A percentile compares a stretch with the other conserved stretches of the same genome.
Evolutionary conservation across 2,113 vertebrate genomes (phyloP).

Genomic region (Brevimyrus niger): DNA sequence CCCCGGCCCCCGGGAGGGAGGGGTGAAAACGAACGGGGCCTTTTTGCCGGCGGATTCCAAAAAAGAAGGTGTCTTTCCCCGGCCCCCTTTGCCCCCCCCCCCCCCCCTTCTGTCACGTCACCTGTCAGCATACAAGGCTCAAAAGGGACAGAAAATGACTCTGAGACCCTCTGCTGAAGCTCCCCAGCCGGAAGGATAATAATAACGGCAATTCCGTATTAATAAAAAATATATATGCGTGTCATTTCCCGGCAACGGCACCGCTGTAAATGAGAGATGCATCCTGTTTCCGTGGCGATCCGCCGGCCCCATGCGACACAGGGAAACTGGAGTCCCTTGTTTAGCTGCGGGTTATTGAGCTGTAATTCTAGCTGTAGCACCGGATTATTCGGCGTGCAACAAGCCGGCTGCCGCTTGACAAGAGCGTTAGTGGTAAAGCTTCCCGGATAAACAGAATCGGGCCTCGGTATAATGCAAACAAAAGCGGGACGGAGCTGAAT

Average conservation of each 20-base stretch:
- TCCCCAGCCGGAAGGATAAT: background rate
- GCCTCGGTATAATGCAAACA: slow-evolving; percentile 60
- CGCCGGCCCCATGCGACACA: background rate
- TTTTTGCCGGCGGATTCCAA: slow-evolving; percentile 3
- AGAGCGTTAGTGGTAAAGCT: slow-evolving; percentile 54
- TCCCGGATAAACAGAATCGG: slow-evolving; percentile 55
- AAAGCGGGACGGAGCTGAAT: slow-evolving; percentile 46
- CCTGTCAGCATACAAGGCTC: background rate
- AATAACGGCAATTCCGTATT: background rate
- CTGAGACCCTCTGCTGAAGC: background rate
- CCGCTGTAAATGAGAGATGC: background rate
- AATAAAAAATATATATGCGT: background rate
- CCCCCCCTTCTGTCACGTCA: background rate
- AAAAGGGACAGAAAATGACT: background rate
- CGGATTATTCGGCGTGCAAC: slow-evolving; percentile 34
- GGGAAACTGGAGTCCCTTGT: background rate
- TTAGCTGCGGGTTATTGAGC: background rate
- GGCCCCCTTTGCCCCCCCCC: too few species aligned
- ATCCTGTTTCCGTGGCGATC: background rate
- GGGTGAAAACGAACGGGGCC: slow-evolving; percentile 33
- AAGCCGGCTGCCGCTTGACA: slow-evolving; percentile 30
- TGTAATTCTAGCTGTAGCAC: background rate
- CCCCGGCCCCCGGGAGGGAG: background rate
- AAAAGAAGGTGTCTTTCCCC: background rate
- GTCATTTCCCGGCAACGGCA: background rate